These are phyloP conservation scores for Astreopora myriophthalma DNA, from an alignment of 64 coral and sea anemone species.

Conservation along the genomic window DNA sequence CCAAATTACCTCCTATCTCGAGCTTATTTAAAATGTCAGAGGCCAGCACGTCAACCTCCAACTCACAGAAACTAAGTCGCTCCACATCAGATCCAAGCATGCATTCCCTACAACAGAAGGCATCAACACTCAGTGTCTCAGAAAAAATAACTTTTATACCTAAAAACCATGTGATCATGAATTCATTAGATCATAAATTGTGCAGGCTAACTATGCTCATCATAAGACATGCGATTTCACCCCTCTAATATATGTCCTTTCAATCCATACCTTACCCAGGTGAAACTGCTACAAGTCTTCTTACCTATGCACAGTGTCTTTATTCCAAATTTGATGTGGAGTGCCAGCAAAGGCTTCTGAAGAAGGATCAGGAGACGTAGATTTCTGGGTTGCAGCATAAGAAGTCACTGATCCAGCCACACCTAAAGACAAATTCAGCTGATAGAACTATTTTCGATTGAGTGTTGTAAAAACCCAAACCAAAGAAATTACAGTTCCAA, in stretches of 20 bases:
- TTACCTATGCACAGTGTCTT: conserved; percentile 17
- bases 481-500: too few species aligned
- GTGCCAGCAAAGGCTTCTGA: not conserved
- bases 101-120: conserved; percentile 34
- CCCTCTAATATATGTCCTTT: too few species aligned
- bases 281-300: not conserved
- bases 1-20: conserved; percentile 76
- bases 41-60: conserved; percentile 87
- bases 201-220: too few species aligned
- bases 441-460: too few species aligned
- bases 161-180: too few species aligned
- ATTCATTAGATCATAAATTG: too few species aligned
- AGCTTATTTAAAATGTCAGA: conserved; percentile 80
- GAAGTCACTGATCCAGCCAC: not conserved
- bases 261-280: not conserved
- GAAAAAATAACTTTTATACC: too few species aligned
- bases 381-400: not conserved
- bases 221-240: too few species aligned
- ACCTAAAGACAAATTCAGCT: not conserved
- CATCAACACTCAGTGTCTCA: too few species aligned
- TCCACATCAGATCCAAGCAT: conserved; percentile 63
- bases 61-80: conserved; percentile 78
- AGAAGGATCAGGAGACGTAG: not conserved
- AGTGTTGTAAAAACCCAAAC: too few species aligned
- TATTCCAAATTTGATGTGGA: not conserved